Base-by-base conservation (phyloP, 2,888 invertebrate genomes). In the Bimastos eiseni region DNA sequence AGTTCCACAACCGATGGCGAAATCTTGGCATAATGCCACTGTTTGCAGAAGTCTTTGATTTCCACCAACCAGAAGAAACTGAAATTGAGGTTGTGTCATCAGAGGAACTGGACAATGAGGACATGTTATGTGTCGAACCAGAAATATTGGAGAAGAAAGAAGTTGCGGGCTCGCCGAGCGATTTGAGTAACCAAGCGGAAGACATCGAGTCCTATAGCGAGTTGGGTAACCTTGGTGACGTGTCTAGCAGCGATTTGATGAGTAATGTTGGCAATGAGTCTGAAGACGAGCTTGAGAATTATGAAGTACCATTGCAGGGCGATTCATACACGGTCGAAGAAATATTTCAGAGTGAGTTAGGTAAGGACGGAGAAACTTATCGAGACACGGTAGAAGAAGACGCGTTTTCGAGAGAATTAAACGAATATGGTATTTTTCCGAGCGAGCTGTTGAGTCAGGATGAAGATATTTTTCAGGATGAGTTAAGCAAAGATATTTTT, bases 11-110 rank as follows among this genome's bases (percentile, higher is more conserved):
- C 30, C 70, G n/a, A n/a, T 70, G 70, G 70, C 70, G 8, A 8
- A 30, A 8, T 70, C 70, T 70, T 70, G 70, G 70, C 70, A 13
- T 70, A 11, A 11, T n/a, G 1, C 70, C 70, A 70, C 70, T 70
- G 70, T 70, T 70, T 70, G 70, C 70, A 70, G 70, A 70, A 70
- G 70, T 70, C 70, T n/a, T 70, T n/a, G n/a, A n/a, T 70, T 70
- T 70, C 70, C 70, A 30, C n/a, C 70, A 17, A 6, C 0, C 0
- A n/a, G 70, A 70, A 2, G n/a, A n/a, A 70, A 70, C 30, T n/a
- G 70, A n/a, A 70, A 30, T n/a, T n/a, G n/a, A 70, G 70, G n/a
- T n/a, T 6, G 11, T 70, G n/a, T n/a, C n/a, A n/a, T n/a, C 70
- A n/a, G 13, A 8, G n/a, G n/a, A 70, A 70, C 70, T n/a, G 30